These are phyloP conservation scores for Limnothrissa miodon DNA, from an alignment of 2,113 vertebrate species.

Conservation along the genomic window DNA sequence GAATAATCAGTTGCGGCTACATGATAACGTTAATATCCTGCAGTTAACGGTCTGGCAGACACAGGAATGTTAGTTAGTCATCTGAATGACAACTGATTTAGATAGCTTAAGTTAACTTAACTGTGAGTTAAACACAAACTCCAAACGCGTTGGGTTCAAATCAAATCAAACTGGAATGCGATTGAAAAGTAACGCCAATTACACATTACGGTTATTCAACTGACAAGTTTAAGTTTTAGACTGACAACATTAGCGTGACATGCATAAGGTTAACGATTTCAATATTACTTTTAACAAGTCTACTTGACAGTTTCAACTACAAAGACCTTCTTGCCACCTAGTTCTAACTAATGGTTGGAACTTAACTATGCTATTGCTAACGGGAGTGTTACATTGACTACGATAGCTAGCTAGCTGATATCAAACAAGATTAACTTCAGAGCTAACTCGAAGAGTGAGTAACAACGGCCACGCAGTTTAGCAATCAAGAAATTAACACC, in stretches of 20 bases:
- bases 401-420: not conserved
- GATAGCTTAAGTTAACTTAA: not conserved
- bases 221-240: not conserved
- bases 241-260: not conserved
- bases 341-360: no score
- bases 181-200: not conserved
- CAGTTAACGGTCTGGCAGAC: no score
- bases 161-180: no score
- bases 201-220: not conserved
- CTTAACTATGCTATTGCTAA: not conserved
- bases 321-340: not conserved
- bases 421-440: not conserved
- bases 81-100: not conserved
- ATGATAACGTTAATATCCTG: not conserved
- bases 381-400: not conserved
- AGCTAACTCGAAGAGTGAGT: not conserved
- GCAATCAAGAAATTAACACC: not conserved
- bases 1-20: not conserved
- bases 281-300: not conserved
- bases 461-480: not conserved
- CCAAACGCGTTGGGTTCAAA: not conserved
- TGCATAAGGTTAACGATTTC: not conserved
- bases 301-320: not conserved
- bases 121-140: not conserved
- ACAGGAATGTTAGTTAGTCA: no score